Conservation (phyloP, 2,113 vertebrate species). For the Chaetodon auriga region DNA sequence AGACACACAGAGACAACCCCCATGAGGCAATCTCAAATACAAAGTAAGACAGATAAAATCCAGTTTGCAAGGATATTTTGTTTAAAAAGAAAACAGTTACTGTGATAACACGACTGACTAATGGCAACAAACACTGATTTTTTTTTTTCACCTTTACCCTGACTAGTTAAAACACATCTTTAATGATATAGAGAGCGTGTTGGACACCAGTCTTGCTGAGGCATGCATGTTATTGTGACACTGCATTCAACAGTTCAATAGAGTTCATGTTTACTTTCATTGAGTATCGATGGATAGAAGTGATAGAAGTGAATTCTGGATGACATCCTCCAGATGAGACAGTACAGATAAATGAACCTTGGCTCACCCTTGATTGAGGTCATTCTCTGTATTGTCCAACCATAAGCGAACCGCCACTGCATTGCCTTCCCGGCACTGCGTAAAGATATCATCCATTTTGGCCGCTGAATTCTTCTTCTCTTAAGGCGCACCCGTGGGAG, state of each 20-base stretch:
- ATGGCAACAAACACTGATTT: background rate
- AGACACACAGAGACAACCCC: background rate
- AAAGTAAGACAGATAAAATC: background rate
- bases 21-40: too few relatives aligned
- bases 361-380: slow-evolving; percentile 97
- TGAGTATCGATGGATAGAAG: background rate
- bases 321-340: background rate
- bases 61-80: background rate
- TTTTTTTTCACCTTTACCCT: background rate
- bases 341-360: slow-evolving; percentile 15
- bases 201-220: background rate
- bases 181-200: too few relatives aligned
- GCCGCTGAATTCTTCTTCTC: slow-evolving; percentile 51
- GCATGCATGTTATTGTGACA: background rate
- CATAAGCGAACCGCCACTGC: slow-evolving; percentile 96
- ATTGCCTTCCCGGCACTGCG: slow-evolving; percentile 97
- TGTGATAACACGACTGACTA: background rate
- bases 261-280: background rate
- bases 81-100: background rate
- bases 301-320: background rate
- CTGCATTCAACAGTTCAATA: background rate
- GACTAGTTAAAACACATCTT: background rate
- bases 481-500: slow-evolving; percentile 29
- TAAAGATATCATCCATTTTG: slow-evolving; percentile 97
- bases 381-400: slow-evolving; percentile 98